Conservation (phyloP, 2,888 invertebrate genomes). For the Pachymerium ferrugineum region DNA sequence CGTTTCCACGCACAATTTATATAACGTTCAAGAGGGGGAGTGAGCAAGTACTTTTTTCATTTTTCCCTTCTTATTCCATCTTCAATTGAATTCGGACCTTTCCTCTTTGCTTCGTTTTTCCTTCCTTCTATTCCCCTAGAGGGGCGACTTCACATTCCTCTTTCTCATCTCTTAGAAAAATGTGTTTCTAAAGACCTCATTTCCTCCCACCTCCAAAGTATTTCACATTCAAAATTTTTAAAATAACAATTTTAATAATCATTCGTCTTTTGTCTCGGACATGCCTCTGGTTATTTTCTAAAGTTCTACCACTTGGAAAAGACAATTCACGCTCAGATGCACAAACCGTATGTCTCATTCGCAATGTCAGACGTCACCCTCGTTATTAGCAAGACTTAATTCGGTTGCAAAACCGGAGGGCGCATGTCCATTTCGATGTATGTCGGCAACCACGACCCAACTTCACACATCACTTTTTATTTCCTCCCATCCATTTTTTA, state of each 20-base stretch:
- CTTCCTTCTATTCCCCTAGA: not conserved
- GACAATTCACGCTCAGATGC: not conserved
- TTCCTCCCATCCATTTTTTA: not conserved
- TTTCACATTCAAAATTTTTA: not conserved
- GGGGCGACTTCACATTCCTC: not conserved
- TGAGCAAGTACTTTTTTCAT: not conserved
- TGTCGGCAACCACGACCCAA: not conserved
- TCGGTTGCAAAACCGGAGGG: not conserved
- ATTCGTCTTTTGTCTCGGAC: not conserved
- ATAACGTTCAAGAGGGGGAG: not conserved
- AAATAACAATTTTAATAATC: not conserved
- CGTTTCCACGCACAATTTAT: conserved; percentile 21
- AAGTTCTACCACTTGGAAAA: not conserved
- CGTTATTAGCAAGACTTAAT: conserved; percentile 4
- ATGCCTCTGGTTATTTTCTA: not conserved
- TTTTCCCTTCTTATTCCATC: not conserved
- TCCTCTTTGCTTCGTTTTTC: conserved; percentile 18
- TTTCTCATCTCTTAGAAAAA: not conserved
- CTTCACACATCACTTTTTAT: not conserved
- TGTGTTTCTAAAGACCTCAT: not conserved
- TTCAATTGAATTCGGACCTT: conserved; percentile 21
- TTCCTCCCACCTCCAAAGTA: not conserved
- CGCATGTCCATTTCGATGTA: no score
- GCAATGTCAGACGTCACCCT: conserved; percentile 9
- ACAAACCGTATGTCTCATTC: not conserved